Evolutionary conservation across 2,113 vertebrate genomes (phyloP).

Genomic region (Centropus unirufus): DNA sequence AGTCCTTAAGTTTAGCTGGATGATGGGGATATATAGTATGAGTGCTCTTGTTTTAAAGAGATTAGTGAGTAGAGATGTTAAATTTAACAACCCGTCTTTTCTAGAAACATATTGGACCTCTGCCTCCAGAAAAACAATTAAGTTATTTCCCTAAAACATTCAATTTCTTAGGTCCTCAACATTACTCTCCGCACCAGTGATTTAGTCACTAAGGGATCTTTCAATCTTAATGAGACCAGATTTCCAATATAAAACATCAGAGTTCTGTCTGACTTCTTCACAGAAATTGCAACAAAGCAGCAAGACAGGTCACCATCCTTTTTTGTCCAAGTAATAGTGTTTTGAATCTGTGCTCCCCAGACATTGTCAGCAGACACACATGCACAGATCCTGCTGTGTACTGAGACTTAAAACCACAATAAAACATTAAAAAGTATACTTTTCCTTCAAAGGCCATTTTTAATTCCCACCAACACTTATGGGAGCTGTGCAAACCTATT

Average conservation of each 20-base stretch:
- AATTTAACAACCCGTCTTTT: background rate
- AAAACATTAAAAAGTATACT: background rate
- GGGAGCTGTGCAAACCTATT: conserved; percentile 36
- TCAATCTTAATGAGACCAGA: background rate
- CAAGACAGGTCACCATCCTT: background rate
- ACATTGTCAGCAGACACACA: background rate
- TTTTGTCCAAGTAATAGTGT: background rate
- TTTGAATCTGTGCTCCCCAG: background rate
- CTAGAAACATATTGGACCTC: background rate
- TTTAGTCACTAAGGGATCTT: background rate
- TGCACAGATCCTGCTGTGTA: background rate
- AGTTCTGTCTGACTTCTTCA: background rate
- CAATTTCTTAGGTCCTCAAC: background rate
- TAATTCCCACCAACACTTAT: conserved; percentile 31
- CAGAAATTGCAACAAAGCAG: background rate
- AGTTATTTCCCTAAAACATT: background rate
- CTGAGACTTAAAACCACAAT: background rate
- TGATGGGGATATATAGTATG: background rate
- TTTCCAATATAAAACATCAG: background rate
- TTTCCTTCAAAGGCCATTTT: conserved; percentile 20
- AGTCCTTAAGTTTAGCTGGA: background rate
- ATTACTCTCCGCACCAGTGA: background rate
- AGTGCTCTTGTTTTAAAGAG: background rate
- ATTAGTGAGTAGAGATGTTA: background rate
- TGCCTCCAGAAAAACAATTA: background rate